Evolutionary conservation across 1,140 invertebrate genomes (phyloP).

Genomic region (Microplitis mediator): DNA sequence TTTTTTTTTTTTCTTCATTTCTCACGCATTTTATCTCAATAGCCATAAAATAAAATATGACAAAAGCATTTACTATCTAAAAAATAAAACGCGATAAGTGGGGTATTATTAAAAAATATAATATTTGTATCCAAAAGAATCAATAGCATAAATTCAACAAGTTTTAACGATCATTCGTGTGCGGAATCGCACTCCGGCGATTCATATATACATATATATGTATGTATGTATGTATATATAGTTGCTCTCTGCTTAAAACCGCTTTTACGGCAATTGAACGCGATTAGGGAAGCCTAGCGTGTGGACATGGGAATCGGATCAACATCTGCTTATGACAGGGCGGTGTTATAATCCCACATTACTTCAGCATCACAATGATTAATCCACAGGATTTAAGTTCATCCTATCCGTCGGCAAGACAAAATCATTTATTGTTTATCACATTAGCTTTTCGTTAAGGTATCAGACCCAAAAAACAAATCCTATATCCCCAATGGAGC

Average conservation of each 20-base stretch:
- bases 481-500: too few species aligned
- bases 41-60: too few species aligned
- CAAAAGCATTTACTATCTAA: neutral
- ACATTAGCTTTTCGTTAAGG: neutral
- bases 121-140: neutral
- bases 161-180: slow-evolving; percentile 9
- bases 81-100: neutral
- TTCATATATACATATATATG: neutral
- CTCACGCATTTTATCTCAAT: too few species aligned
- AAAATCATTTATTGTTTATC: neutral
- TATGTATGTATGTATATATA: neutral
- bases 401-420: neutral
- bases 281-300: slow-evolving; percentile 47
- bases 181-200: neutral
- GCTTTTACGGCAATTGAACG: slow-evolving; percentile 59
- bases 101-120: neutral
- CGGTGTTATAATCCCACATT: slow-evolving; percentile 53
- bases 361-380: slow-evolving; percentile 30
- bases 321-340: slow-evolving; percentile 59
- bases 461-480: too few species aligned
- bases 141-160: slow-evolving; percentile 9
- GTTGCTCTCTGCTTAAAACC: slow-evolving; percentile 36
- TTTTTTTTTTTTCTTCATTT: too few species aligned
- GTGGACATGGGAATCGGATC: slow-evolving; percentile 45
- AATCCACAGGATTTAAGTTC: slow-evolving; percentile 29